Percentiles rank a stretch among this genome's conserved stretches.
These are phyloP conservation scores for Hyla sarda DNA, from an alignment of 2,113 vertebrate genomes.

Conservation along the genomic window DNA sequence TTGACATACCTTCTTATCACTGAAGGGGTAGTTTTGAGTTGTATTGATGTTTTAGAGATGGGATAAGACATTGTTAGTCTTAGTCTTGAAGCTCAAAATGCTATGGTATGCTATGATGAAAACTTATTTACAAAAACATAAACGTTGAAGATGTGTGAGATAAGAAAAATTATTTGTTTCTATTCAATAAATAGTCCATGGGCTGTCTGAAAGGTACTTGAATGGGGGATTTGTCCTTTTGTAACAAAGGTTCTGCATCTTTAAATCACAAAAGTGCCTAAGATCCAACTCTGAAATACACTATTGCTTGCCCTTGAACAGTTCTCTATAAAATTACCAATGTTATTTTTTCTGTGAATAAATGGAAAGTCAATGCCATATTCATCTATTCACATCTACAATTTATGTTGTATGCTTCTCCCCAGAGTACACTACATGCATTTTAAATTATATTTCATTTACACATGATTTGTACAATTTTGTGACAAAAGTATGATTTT, in stretches of 20 bases:
- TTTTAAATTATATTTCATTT: slow-evolving; percentile 59
- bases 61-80: too few relatives aligned
- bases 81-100: too few relatives aligned
- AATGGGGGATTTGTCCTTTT: not conserved
- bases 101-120: too few relatives aligned
- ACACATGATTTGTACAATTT: slow-evolving; percentile 55
- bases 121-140: too few relatives aligned
- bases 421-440: slow-evolving; percentile 20
- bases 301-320: slow-evolving; percentile 28
- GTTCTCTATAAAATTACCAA: slow-evolving; percentile 8
- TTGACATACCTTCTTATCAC: too few relatives aligned
- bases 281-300: not conserved
- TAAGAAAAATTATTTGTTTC: too few relatives aligned
- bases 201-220: too few relatives aligned
- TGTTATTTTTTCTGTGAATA: slow-evolving; percentile 38
- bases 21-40: too few relatives aligned
- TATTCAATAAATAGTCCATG: too few relatives aligned
- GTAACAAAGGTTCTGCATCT: not conserved
- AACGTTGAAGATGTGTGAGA: too few relatives aligned
- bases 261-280: not conserved
- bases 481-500: slow-evolving; percentile 42
- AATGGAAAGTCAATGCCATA: slow-evolving; percentile 37
- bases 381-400: slow-evolving; percentile 31
- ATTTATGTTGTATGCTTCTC: slow-evolving; percentile 39
- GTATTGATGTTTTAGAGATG: too few relatives aligned